phyloP scores from a whole-genome alignment of 2,113 vertebrate species.

The Cervus canadensis region DNA sequence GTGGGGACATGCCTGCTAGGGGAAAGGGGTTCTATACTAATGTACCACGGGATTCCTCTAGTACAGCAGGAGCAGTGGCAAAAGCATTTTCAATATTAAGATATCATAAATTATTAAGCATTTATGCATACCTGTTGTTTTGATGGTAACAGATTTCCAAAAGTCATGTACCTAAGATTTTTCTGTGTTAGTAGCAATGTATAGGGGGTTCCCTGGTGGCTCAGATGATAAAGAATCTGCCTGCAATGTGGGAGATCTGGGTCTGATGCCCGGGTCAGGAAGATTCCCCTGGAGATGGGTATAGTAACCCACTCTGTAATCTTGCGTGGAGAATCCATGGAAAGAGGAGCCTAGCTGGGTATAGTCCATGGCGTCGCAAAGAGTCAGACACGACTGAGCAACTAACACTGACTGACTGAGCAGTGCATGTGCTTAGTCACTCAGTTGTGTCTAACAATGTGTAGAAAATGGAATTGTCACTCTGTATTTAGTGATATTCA shows the following conservation, averaged over 20 bases:
- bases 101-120: background rate
- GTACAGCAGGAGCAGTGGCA: background rate
- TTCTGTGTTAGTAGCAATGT: background rate
- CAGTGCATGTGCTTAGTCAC: background rate
- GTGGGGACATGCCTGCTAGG: background rate
- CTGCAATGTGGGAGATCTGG: background rate
- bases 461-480: background rate
- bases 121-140: background rate
- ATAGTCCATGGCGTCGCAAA: background rate
- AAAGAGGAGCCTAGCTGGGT: background rate
- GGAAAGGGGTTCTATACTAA: background rate
- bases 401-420: background rate
- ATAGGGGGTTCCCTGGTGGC: background rate
- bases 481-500: background rate
- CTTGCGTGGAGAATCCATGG: background rate
- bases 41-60: background rate
- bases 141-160: background rate
- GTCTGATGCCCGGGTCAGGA: background rate
- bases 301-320: background rate
- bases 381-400: background rate
- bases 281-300: background rate
- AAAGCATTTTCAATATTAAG: background rate
- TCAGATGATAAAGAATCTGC: background rate
- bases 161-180: background rate
- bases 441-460: background rate